Evolutionary conservation across 2,888 invertebrate species (phyloP).

Genomic region (Horisme vitalbata): DNA sequence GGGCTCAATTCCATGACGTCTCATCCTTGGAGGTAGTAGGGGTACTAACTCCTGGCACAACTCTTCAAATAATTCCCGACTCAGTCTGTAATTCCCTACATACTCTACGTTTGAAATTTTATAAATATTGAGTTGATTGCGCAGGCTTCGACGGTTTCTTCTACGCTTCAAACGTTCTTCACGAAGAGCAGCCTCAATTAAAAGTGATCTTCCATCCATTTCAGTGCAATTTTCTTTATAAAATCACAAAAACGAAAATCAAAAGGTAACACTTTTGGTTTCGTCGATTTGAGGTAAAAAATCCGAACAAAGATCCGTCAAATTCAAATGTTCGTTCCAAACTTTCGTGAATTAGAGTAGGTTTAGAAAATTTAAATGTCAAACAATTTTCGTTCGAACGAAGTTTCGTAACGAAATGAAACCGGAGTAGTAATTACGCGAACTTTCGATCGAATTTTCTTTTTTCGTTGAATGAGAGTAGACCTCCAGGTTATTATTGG

Average conservation of each 20-base stretch:
- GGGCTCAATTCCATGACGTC: not conserved
- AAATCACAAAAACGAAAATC: not conserved
- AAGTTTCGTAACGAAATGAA: not conserved
- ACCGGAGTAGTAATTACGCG: not conserved
- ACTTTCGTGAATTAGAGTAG: not conserved
- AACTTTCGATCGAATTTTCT: not conserved
- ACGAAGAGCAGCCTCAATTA: not conserved
- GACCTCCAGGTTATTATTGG: constrained; percentile 3
- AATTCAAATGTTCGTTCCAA: not conserved
- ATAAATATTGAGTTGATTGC: not conserved
- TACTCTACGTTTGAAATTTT: not conserved
- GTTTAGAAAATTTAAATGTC: not conserved
- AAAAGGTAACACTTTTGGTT: not conserved
- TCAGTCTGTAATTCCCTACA: not conserved
- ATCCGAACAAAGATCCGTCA: not conserved
- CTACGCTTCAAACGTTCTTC: constrained; percentile 36
- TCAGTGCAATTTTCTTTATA: too few relatives aligned
- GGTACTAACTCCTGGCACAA: too few relatives aligned
- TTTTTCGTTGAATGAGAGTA: not conserved
- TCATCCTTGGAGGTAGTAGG: too few relatives aligned
- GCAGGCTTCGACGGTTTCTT: constrained; percentile 29
- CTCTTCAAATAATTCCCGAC: not conserved
- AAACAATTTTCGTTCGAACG: not conserved
- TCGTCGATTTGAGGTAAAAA: not conserved
- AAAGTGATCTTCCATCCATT: constrained; percentile 1